Base-by-base conservation (phyloP, 2,797 vertebrate genomes). In the Tokudaia tokunoshimensis region DNA sequence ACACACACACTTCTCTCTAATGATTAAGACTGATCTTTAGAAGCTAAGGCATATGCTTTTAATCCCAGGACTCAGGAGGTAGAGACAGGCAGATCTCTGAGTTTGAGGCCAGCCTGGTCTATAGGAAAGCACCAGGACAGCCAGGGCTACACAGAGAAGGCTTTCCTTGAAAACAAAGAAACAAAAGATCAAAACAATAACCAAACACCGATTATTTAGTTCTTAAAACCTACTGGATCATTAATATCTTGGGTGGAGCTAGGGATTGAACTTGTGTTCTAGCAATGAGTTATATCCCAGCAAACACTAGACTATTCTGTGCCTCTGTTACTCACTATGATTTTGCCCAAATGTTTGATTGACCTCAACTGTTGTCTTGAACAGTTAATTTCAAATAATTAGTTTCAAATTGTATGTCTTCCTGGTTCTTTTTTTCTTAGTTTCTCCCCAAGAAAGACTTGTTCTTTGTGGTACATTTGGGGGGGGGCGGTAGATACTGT, bases 331-430 rank as follows among this genome's bases (percentile, higher is more conserved):
- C 44, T 90, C 34, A 55, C 55, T 22, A 47, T 65, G 12, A 17
- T 91, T 97, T 93, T 89, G 41, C 22, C 11, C 67, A 76, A 93
- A 70, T 95, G 10, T 11, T 47, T 63, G 65, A 86, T 7, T 22
- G 79, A 52, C 34, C 15, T 67, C 26, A 84, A 31, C 22, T 61
- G 7, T 47, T 17, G n/a, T 92, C 47, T 88, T 91, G 70, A 57
- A 83, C 24, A 59, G 20, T 74, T 87, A 9, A 17, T 88, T 93
- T 79, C 55, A 10, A 70, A 11, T 41, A 90, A n/a, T 76, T 63
- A 26, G 67, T 70, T 70, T 76, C 26, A 72, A 72, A 37, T 90
- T 11, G 24, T 93, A 31, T 93, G 67, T 87, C 31, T 70, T 14
- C 4, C 37, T 87, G 19, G 44, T 76, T 17, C 41, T 63, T 29